A percentile compares a stretch with the other conserved stretches of the same genome.
phyloP scores from a whole-genome alignment of 2,888 invertebrate species.

The Acleris literana region DNA sequence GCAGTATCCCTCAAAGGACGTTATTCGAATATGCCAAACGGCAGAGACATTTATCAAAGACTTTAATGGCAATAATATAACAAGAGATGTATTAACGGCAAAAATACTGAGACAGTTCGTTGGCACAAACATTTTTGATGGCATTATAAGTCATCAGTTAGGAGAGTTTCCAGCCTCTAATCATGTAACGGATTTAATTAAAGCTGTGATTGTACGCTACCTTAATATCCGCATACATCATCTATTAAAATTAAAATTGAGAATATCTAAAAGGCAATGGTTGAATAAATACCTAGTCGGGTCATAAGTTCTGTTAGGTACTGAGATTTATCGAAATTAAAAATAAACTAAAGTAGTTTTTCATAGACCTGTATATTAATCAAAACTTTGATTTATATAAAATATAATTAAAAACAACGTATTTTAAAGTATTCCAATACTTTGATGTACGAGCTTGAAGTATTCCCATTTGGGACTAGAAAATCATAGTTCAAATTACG shows the following conservation, averaged over 20 bases:
- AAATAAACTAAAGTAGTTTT: too few species aligned
- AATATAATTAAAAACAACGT: too few species aligned
- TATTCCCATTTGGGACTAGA: too few species aligned
- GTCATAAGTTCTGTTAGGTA: too few species aligned
- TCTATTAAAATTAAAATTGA: slow-evolving; percentile 1
- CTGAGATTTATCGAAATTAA: too few species aligned
- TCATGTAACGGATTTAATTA: slow-evolving; percentile 8
- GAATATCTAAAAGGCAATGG: background rate
- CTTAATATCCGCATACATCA: slow-evolving; percentile 7
- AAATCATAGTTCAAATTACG: too few species aligned
- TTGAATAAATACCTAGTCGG: background rate
- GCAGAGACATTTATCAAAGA: background rate
- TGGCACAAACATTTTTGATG: background rate
- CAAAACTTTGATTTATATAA: too few species aligned
- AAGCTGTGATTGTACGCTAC: background rate
- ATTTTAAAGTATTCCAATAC: too few species aligned
- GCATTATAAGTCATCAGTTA: background rate
- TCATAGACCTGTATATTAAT: too few species aligned
- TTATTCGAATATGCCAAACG: background rate
- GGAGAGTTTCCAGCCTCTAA: background rate
- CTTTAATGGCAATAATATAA: background rate
- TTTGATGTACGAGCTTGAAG: too few species aligned
- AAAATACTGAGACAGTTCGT: slow-evolving; percentile 2
- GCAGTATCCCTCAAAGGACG: slow-evolving; percentile 1
- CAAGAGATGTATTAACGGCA: background rate